phyloP scores from a whole-genome alignment of 2,797 vertebrate genomes.

The Lutra lutra region DNA sequence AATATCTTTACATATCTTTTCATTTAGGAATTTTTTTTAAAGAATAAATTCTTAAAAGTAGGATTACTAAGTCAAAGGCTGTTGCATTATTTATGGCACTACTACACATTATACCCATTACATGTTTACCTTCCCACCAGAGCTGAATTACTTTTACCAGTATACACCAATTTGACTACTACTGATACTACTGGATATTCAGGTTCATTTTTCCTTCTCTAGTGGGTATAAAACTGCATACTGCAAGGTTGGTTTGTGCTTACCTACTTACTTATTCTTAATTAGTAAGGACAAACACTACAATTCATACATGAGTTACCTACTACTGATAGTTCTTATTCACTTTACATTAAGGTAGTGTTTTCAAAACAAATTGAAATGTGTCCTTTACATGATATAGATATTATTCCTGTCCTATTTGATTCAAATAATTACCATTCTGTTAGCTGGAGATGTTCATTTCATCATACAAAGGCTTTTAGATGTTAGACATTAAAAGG shows the following conservation, averaged over 20 bases:
- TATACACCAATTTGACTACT: background rate
- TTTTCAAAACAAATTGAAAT: slow-evolving; percentile 30
- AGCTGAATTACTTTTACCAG: background rate
- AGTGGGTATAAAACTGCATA: background rate
- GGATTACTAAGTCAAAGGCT: background rate
- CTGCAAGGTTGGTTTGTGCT: background rate
- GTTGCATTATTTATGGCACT: background rate
- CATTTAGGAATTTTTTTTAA: background rate
- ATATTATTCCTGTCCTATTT: background rate
- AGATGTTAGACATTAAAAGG: background rate
- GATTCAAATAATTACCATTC: background rate
- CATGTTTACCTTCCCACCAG: background rate
- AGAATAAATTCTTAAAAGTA: background rate
- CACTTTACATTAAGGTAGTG: background rate
- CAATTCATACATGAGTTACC: background rate
- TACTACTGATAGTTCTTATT: background rate
- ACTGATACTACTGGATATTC: background rate
- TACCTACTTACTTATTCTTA: background rate
- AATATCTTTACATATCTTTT: background rate
- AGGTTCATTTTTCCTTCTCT: background rate
- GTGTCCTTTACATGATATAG: background rate
- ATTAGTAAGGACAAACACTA: background rate
- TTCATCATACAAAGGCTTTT: background rate
- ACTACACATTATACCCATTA: too few relatives aligned
- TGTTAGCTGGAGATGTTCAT: background rate